Conservation (phyloP, 2,113 vertebrate genomes). For the Craseonycteris thonglongyai region DNA sequence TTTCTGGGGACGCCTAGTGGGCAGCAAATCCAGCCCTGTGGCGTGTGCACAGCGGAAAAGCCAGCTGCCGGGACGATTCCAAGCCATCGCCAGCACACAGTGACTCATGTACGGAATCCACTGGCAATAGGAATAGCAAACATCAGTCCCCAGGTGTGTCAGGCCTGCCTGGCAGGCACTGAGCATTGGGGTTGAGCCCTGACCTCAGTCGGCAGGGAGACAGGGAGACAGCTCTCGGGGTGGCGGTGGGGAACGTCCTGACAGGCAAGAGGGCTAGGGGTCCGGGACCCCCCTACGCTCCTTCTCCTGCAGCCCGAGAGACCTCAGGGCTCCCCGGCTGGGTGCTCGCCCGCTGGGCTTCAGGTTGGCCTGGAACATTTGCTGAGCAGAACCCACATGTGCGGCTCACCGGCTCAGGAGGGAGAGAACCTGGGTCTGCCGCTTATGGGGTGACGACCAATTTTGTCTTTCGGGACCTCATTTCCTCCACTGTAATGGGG, state of each 20-base stretch:
- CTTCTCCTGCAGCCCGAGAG: not conserved
- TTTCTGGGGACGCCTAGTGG: not conserved
- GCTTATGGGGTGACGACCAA: not conserved
- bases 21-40: not conserved
- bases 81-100: not conserved
- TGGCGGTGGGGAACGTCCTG: not conserved
- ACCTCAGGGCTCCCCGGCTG: fast-evolving
- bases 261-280: fast-evolving
- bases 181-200: fast-evolving
- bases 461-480: not conserved
- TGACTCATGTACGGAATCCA: not conserved
- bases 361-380: not conserved
- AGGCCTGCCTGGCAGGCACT: not conserved
- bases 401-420: not conserved
- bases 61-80: not conserved
- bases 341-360: fast-evolving
- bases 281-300: not conserved
- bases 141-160: not conserved
- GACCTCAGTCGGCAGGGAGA: not conserved
- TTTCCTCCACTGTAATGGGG: not conserved
- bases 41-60: not conserved
- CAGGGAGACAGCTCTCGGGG: not conserved
- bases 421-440: not conserved
- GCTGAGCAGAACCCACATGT: not conserved
- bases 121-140: not conserved